These are phyloP conservation scores for Stenichneumon culpator DNA, from an alignment of 2,888 invertebrate genomes.

Conservation along the genomic window DNA sequence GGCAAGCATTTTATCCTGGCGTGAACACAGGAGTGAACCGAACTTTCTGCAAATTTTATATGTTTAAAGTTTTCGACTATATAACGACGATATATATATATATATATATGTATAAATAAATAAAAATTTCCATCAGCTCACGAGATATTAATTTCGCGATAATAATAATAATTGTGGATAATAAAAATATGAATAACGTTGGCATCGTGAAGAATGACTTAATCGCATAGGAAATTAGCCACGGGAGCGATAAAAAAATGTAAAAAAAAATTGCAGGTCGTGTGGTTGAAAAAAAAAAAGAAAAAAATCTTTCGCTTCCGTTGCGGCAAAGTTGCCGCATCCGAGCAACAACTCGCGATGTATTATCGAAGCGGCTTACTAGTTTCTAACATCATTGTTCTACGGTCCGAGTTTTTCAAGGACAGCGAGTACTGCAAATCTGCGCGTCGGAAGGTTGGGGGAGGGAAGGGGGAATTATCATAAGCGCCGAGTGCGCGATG, in stretches of 20 bases:
- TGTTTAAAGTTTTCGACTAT: background rate
- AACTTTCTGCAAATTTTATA: background rate
- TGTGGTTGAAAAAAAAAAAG: conserved; percentile 17
- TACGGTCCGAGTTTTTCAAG: conserved; percentile 69
- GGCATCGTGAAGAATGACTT: too few species aligned
- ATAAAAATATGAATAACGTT: background rate
- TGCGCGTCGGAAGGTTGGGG: conserved; percentile 57
- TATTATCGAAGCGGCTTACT: conserved; percentile 68
- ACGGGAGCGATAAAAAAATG: background rate
- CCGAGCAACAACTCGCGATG: conserved; percentile 41
- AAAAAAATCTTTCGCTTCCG: conserved; percentile 45
- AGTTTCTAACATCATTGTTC: conserved; percentile 72
- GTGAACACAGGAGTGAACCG: too few species aligned
- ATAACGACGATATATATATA: background rate
- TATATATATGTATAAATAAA: background rate
- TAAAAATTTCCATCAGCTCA: background rate
- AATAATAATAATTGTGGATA: conserved; percentile 29
- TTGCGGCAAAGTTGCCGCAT: conserved; percentile 24
- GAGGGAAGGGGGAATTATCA: conserved; percentile 54
- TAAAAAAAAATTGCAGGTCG: conserved; percentile 34
- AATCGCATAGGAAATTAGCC: background rate
- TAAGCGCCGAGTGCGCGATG: conserved; percentile 54
- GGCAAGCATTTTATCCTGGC: background rate
- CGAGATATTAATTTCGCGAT: conserved; percentile 31
- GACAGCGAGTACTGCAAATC: conserved; percentile 71